Conservation (phyloP, 2,113 vertebrate species). For the Machaerirhynchus nigripectus region DNA sequence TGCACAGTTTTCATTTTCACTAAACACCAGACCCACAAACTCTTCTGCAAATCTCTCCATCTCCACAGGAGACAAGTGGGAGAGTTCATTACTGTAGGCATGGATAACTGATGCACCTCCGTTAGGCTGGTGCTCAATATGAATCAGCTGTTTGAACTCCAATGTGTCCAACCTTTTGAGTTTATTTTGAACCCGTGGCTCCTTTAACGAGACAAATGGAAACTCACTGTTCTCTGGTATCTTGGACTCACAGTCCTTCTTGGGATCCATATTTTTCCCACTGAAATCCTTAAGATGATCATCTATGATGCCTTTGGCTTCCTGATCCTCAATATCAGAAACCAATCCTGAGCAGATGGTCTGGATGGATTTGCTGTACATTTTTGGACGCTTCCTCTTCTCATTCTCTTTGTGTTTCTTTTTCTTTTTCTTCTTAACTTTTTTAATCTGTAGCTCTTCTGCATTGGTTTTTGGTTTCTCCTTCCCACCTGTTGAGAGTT, state of each 20-base stretch:
- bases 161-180: slow-evolving; percentile 82
- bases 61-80: slow-evolving; percentile 85
- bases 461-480: slow-evolving; percentile 85
- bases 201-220: slow-evolving; percentile 74
- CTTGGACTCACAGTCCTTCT: slow-evolving; percentile 72
- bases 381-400: slow-evolving; percentile 92
- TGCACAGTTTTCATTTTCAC: slow-evolving; percentile 88
- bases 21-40: slow-evolving; percentile 91
- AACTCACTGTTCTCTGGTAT: slow-evolving; percentile 74
- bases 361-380: slow-evolving; percentile 95
- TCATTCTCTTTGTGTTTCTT: slow-evolving; percentile 99
- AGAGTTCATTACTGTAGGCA: slow-evolving; percentile 92
- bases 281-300: slow-evolving; percentile 71
- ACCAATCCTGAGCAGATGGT: slow-evolving; percentile 88
- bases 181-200: slow-evolving; percentile 72
- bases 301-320: slow-evolving; percentile 79
- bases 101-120: slow-evolving; percentile 93
- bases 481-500: slow-evolving; percentile 80
- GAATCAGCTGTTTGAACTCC: slow-evolving; percentile 90
- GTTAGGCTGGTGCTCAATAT: slow-evolving; percentile 95
- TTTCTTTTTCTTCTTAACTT: slow-evolving; percentile 99
- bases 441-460: slow-evolving; percentile 94
- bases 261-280: slow-evolving; percentile 73
- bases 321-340: slow-evolving; percentile 74
- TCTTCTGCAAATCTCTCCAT: slow-evolving; percentile 94